Evolutionary conservation across 2,113 vertebrate genomes (phyloP).

Genomic region (Ciconia boyciana): DNA sequence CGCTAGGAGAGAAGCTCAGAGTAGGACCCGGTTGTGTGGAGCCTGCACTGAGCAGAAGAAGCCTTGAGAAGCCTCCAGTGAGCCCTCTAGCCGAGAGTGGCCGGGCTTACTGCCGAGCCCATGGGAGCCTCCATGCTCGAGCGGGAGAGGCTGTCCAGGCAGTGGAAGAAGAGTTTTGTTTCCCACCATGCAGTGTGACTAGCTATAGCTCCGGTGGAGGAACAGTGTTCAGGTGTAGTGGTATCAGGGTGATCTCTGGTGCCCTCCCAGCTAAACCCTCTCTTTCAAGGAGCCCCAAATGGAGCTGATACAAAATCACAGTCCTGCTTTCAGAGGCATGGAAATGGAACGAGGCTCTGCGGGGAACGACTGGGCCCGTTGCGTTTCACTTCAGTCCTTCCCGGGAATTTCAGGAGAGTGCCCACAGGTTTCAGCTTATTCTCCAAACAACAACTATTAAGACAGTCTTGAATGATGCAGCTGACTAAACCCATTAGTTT

Average conservation of each 20-base stretch:
- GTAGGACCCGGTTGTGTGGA: neutral
- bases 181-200: rapidly evolving
- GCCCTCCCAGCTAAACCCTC: neutral
- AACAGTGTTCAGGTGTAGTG: rapidly evolving
- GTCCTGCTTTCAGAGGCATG: neutral
- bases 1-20: neutral
- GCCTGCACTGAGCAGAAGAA: neutral
- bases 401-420: neutral
- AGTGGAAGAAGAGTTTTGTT: neutral
- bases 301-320: neutral
- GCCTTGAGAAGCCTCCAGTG: neutral
- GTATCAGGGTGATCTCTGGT: rapidly evolving
- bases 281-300: neutral
- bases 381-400: neutral
- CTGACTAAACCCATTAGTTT: neutral
- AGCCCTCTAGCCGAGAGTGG: neutral
- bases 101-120: rapidly evolving
- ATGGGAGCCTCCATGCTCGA: rapidly evolving
- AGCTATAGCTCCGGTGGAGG: rapidly evolving
- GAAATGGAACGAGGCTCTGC: neutral
- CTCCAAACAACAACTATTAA: neutral
- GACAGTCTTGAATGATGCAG: neutral
- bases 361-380: rapidly evolving
- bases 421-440: neutral
- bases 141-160: neutral